phyloP scores from a whole-genome alignment of 1,140 invertebrate species.

The Acyrthosiphon pisum region DNA sequence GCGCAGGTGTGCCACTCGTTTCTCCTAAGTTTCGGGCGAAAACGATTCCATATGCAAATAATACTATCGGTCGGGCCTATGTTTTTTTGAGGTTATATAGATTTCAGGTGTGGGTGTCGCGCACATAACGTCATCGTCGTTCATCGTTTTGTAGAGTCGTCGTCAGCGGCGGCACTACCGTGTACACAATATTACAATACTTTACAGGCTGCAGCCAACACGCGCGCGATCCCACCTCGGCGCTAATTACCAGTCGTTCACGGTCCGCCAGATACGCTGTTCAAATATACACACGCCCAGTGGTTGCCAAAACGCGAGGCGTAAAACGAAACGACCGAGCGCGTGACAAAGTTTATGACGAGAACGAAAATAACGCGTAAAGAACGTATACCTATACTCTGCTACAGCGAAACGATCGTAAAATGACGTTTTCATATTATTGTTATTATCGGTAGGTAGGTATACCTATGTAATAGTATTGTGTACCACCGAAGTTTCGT shows the following conservation, averaged over 20 bases:
- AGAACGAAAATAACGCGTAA: neutral
- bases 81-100: conserved; percentile 1
- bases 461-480: neutral
- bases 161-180: conserved; percentile 4
- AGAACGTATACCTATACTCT: neutral
- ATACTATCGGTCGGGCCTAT: neutral
- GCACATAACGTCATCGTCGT: neutral
- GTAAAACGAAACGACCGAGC: neutral
- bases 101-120: conserved; percentile 47
- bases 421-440: neutral
- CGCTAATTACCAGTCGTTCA: conserved; percentile 57
- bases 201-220: neutral
- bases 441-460: neutral
- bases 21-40: conserved; percentile 5
- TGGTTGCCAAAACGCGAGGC: conserved; percentile 40
- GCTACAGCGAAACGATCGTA: neutral
- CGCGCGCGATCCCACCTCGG: conserved; percentile 11
- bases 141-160: neutral
- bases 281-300: conserved; percentile 47
- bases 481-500: conserved; percentile 4
- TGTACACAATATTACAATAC: conserved; percentile 7
- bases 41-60: conserved; percentile 15
- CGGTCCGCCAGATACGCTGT: conserved; percentile 54
- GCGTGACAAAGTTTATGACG: neutral
- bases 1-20: conserved; percentile 37